Conservation (phyloP, 2,797 vertebrate genomes). For the Valencia hispanica region DNA sequence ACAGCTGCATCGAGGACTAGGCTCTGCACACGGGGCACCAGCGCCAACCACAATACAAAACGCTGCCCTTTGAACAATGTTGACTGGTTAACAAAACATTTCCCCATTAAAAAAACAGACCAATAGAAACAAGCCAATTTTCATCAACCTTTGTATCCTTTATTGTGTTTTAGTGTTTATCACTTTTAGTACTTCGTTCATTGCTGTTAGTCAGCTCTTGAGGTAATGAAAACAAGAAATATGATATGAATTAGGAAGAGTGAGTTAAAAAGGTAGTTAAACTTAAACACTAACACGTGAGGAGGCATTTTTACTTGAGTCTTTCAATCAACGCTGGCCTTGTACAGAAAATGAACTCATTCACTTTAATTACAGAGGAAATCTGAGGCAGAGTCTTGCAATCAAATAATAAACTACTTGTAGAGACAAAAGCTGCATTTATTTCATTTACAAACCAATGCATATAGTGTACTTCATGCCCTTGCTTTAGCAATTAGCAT, state of each 20-base stretch:
- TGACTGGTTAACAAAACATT: too few relatives aligned
- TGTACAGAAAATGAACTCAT: constrained; percentile 64
- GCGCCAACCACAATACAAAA: too few relatives aligned
- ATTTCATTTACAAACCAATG: background rate
- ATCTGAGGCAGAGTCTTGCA: constrained; percentile 56
- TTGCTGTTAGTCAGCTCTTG: constrained; percentile 26
- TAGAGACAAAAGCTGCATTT: constrained; percentile 42
- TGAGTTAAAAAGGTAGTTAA: background rate
- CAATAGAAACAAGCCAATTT: too few relatives aligned
- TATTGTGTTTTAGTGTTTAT: background rate
- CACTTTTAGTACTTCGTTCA: background rate
- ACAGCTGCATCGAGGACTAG: too few relatives aligned
- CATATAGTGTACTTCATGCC: background rate
- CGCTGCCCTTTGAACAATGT: too few relatives aligned
- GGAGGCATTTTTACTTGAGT: constrained; percentile 49
- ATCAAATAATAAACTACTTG: constrained; percentile 63
- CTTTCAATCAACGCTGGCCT: constrained; percentile 41
- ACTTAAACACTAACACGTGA: constrained; percentile 22
- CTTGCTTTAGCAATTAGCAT: background rate
- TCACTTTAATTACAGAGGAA: constrained; percentile 64
- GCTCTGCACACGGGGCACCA: too few relatives aligned
- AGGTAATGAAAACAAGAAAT: constrained; percentile 35
- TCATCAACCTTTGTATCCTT: background rate
- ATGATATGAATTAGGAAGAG: constrained; percentile 25
- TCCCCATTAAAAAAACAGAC: too few relatives aligned